Evolutionary conservation across 2,797 vertebrate species (phyloP), one percentile per base, ranked within the genome.

Genomic region (Cossypha polioptera): DNA sequence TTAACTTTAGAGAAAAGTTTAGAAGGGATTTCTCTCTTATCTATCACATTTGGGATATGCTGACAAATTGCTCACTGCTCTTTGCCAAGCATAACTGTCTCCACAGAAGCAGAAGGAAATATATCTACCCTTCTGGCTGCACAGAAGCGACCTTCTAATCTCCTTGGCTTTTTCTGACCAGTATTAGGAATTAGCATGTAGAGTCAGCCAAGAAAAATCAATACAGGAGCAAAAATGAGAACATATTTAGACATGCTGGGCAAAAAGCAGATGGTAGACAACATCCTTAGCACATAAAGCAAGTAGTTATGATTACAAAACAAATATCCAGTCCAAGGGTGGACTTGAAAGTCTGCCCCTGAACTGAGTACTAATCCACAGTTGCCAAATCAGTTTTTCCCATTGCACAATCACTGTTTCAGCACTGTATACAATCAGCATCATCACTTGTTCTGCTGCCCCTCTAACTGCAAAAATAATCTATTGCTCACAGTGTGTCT

Each of bases 101-200:
- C 85, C 62, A 90, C 91, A 94, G 96, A 94, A 96, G 90, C 80
- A 95, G 91, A 95, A 91, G 55, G 76, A 97, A 96, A 94, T 86
- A 14, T 40, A 91, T 94, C 89, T 92, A 94, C 79, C 58, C 82
- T 90, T 86, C 77, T 90, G 72, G 83, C 78, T 82, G 65, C 86
- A 81, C 50, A 92, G 66, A 94, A 91, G 57, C 29, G 25, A 96
- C 92, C 90, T 91, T 93, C 77, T 84, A 92, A 93, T 93, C 85
- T 96, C 91, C 94, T 91, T 94, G 92, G 87, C 88, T 95, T 96
- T 92, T 92, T 54, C 93, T 94, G 86, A 96, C 79, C 86, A 88
- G 81, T 94, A 90, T 62, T 83, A 95, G 83, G 81, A 90, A 94
- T 84, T 84, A 95, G 26, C 81, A 91, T 95, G 80, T 79, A 74